Evolutionary conservation across 2,888 invertebrate species (phyloP), one percentile per base, ranked within the genome.

Genomic region (Hoplodrina blanda): DNA sequence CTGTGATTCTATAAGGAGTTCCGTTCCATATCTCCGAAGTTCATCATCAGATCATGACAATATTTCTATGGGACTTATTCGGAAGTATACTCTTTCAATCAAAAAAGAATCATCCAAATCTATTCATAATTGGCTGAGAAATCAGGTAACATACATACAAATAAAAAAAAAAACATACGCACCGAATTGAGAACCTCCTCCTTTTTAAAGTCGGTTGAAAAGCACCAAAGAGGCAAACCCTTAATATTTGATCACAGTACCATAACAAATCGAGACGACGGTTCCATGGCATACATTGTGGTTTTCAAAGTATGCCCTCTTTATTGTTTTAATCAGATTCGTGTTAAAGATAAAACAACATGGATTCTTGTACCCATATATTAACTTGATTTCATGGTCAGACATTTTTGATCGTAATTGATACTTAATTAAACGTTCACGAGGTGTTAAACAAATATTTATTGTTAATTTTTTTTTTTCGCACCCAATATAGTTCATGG

Each of bases 241-340:
- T 78, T 66, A 81, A 72, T 4, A 41, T 13, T 44, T 57, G 62
- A 66, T 82, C 79, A 82, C 60, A 78, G n/a, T 60, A 66, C 82
- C 78, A 72, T 71, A 63, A 66, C 55, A 66, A 82, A 82, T 70
- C 44, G 41, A 54, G 30, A 19, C n/a, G 55, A 67, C 64, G 70
- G 59, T n/a, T 62, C 56, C 53, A 25, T 50, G 19, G n/a, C 66
- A 61, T 52, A 68, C 65, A 57, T 57, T 63, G 56, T 54, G 63
- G 80, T 64, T 68, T 63, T 46, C 33, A 74, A 63, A 59, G n/a
- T 54, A 83, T 78, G 10, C 78, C 75, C 82, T 83, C 52, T n/a
- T 57, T 62, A 78, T 78, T 78, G 78, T 82, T 82, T 44, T 66
- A 60, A 72, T 55, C 89, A 78, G 90, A 92, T 91, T 82, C 73